Conservation (phyloP, 2,113 vertebrate genomes). For the Menura novaehollandiae region DNA sequence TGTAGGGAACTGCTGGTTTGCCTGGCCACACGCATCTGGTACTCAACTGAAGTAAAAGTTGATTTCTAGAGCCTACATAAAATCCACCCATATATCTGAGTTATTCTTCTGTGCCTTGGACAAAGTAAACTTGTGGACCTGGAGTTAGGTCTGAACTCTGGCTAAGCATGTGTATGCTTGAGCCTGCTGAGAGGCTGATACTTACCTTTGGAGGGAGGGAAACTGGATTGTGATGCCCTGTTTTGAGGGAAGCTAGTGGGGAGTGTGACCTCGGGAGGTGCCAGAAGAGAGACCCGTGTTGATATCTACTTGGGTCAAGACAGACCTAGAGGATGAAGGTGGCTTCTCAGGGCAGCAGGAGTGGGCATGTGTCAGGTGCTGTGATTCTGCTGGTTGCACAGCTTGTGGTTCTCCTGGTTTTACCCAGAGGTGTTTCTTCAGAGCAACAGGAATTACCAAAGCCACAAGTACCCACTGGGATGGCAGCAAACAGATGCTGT, state of each 20-base stretch:
- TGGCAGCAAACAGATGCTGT: background rate
- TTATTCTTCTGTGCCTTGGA: background rate
- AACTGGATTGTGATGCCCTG: background rate
- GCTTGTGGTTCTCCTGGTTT: background rate
- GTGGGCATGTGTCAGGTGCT: background rate
- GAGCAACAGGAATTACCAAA: background rate
- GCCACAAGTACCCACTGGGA: rapidly evolving
- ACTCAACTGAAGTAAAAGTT: background rate
- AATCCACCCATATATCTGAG: background rate
- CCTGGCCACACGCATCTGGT: rapidly evolving
- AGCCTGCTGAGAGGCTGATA: background rate
- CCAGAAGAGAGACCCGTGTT: background rate
- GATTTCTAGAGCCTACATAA: background rate
- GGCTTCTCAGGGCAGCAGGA: rapidly evolving
- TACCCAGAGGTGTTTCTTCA: background rate
- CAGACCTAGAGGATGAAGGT: background rate
- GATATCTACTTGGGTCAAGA: background rate
- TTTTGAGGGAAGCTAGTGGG: background rate
- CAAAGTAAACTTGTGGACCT: background rate
- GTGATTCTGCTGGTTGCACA: background rate
- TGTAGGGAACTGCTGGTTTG: background rate
- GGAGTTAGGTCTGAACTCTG: background rate
- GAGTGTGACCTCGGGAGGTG: background rate
- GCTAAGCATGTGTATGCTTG: background rate
- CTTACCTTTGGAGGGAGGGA: background rate